phyloP scores from a whole-genome alignment of 2,888 invertebrate species.

The Trachelus iudaicus region DNA sequence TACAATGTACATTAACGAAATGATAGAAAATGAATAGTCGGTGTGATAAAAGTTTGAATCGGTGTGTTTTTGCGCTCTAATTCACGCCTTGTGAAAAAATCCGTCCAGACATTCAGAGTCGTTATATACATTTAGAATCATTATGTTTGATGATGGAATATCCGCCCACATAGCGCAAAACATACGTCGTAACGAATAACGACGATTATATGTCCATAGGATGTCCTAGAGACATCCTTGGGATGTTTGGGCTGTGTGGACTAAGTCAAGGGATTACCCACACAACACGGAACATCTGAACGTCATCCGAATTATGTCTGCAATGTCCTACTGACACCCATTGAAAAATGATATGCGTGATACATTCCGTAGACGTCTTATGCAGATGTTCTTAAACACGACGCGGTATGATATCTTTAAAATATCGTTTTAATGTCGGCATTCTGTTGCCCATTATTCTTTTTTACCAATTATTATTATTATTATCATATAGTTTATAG shows the following conservation, averaged over 20 bases:
- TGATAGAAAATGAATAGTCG: constrained; percentile 5
- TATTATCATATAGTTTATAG: too few relatives aligned
- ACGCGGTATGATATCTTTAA: too few relatives aligned
- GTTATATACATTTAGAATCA: background rate
- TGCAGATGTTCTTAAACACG: too few relatives aligned
- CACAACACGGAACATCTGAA: background rate
- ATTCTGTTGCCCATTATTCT: too few relatives aligned
- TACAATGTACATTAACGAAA: background rate
- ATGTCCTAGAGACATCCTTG: too few relatives aligned
- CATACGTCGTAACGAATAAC: background rate
- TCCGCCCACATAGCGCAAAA: background rate
- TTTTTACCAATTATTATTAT: too few relatives aligned
- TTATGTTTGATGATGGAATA: background rate
- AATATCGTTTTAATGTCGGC: too few relatives aligned
- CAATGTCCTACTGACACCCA: too few relatives aligned
- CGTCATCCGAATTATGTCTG: too few relatives aligned
- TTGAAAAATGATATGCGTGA: too few relatives aligned
- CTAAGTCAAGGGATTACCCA: background rate
- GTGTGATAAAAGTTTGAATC: constrained; percentile 21
- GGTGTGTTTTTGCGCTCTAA: constrained; percentile 24
- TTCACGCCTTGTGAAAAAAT: constrained; percentile 24
- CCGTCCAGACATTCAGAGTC: constrained; percentile 17
- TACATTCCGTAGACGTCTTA: too few relatives aligned
- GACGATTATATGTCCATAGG: too few relatives aligned
- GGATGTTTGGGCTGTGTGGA: background rate